Percentiles rank a stretch among this genome's conserved stretches.
phyloP scores from a whole-genome alignment of 2,797 vertebrate genomes.

The Pogoniulus pusillus region DNA sequence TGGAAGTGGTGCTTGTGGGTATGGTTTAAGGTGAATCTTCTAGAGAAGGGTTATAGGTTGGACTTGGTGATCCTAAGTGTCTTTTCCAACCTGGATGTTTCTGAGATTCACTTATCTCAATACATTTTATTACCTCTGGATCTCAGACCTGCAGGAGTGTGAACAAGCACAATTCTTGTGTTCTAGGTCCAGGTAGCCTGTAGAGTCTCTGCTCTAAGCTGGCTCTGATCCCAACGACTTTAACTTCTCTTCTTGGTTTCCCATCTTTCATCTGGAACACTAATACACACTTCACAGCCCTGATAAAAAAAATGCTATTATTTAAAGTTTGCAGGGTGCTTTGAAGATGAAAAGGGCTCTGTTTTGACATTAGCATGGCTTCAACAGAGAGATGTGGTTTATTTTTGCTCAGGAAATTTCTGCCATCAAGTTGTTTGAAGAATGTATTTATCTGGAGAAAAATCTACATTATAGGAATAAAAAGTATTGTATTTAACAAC shows the following conservation, averaged over 20 bases:
- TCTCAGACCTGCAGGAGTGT: not conserved
- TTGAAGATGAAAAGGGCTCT: constrained; percentile 65
- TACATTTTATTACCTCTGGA: not conserved
- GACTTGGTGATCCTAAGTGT: no score
- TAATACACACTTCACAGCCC: constrained; percentile 11
- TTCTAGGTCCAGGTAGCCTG: not conserved
- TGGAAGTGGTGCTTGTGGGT: no score
- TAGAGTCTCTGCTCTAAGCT: not conserved
- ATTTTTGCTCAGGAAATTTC: constrained; percentile 53
- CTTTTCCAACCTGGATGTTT: no score
- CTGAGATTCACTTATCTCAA: not conserved
- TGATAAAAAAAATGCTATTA: not conserved
- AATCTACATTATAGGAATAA: constrained; percentile 37
- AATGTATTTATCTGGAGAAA: constrained; percentile 14
- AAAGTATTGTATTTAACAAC: constrained; percentile 30
- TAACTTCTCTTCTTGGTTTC: constrained; percentile 12
- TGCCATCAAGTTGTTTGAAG: constrained; percentile 40
- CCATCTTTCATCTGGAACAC: constrained; percentile 52
- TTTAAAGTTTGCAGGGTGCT: constrained; percentile 43
- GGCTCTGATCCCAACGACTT: not conserved
- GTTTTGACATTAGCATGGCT: constrained; percentile 28
- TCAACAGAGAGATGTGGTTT: constrained; percentile 35
- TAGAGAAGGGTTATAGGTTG: no score
- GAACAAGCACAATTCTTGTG: not conserved
- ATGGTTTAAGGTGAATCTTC: no score